Base-by-base conservation (phyloP, 2,888 invertebrate genomes). In the Apodemia mormo region DNA sequence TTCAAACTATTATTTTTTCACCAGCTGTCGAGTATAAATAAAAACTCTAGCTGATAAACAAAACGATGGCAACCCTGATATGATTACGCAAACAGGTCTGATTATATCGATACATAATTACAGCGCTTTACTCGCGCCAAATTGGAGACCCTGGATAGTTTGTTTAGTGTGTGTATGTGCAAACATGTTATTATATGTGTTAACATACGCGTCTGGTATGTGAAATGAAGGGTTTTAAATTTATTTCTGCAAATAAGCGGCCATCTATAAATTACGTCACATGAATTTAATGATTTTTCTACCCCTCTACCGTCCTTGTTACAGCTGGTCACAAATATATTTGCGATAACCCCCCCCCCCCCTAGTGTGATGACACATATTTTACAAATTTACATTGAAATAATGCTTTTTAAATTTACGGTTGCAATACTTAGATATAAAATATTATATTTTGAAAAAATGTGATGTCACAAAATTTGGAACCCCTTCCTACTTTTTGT, bases 91-190 rank as follows among this genome's bases (percentile, higher is more conserved):
- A 40, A 22, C 58, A 29, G 58, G 45, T 61, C 30, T 61, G 61
- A 61, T 61, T 61, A 61, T 33, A 61, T 61, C 61, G 33, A 61
- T 33, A 61, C 30, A 33, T 87, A 86, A 87, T 88, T 85, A 84
- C 79, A 77, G 78, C 73, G 72, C 76, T 75, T 78, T 77, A 80
- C 76, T 78, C 78, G 79, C 78, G 79, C 82, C 83, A 80, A 85
- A 87, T 85, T 83, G 83, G 77, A 84, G 81, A 81, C 80, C 74
- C 72, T 81, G 79, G 80, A 79, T 82, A 84, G 84, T 85, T 86
- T 86, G 86, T 86, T 87, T 85, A 71, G 68, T 72, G 65, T 65
- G 68, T 68, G 73, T 73, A 65, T 66, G 68, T 68, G 33, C 61
- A 14, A 22, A 37, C 29, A 56, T 29, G 14, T 69, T 52, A 68